Conservation (phyloP, 1,140 invertebrate species). For the Polypedilum pembai region DNA sequence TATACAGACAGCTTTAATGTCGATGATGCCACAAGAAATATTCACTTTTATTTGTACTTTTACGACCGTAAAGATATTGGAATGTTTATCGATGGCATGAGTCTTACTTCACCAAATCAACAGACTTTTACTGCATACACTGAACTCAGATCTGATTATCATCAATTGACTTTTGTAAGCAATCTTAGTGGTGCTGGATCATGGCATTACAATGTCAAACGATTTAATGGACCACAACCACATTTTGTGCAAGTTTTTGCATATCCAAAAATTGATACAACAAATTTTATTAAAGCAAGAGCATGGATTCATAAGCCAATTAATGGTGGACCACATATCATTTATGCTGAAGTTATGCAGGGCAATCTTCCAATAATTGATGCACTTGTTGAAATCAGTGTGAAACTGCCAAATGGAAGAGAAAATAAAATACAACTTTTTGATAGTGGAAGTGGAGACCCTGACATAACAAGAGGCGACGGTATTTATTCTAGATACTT, state of each 20-base stretch:
- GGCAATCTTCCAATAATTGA: slow-evolving; percentile 47
- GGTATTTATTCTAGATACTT: slow-evolving; percentile 59
- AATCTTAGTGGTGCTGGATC: slow-evolving; percentile 50
- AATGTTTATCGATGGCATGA: slow-evolving; percentile 44
- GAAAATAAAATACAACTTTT: slow-evolving; percentile 47
- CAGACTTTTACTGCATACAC: slow-evolving; percentile 41
- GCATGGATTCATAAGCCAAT: slow-evolving; percentile 42
- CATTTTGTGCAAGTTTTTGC: slow-evolving; percentile 50
- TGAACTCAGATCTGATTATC: slow-evolving; percentile 45
- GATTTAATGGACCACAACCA: slow-evolving; percentile 50
- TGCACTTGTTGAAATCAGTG: slow-evolving; percentile 48
- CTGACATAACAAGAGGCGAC: slow-evolving; percentile 57
- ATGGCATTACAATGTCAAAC: slow-evolving; percentile 52
- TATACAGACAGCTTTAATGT: slow-evolving; percentile 47
- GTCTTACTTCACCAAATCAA: slow-evolving; percentile 45
- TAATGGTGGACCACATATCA: slow-evolving; percentile 41
- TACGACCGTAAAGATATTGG: slow-evolving; percentile 44
- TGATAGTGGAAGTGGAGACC: slow-evolving; percentile 56
- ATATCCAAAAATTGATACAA: slow-evolving; percentile 41
- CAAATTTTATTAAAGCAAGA: slow-evolving; percentile 42
- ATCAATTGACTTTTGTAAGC: slow-evolving; percentile 46
- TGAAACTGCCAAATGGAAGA: slow-evolving; percentile 38
- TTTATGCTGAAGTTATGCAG: slow-evolving; percentile 49
- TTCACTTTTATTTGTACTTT: slow-evolving; percentile 42
- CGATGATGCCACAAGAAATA: slow-evolving; percentile 43